phyloP scores from a whole-genome alignment of 2,888 invertebrate species.

The Lepidocyrtoides sp. region DNA sequence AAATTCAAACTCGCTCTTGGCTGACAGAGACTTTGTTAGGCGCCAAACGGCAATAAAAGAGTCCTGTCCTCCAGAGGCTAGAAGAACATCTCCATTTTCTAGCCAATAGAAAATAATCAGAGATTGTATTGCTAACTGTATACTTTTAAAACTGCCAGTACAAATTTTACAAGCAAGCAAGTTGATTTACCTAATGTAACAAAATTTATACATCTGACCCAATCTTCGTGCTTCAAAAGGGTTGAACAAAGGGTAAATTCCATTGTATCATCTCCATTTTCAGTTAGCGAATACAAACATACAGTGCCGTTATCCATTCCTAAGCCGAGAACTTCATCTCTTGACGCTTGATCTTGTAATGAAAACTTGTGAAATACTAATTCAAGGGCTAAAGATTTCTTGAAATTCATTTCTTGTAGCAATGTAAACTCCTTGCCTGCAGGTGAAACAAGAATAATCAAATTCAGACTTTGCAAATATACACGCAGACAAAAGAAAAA shows the following conservation, averaged over 20 bases:
- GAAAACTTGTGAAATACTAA: constrained; percentile 80
- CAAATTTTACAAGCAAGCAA: too few species aligned
- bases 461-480: too few species aligned
- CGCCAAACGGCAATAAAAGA: constrained; percentile 84
- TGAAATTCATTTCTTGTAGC: constrained; percentile 80
- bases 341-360: not conserved
- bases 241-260: constrained; percentile 65
- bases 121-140: too few species aligned
- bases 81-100: constrained; percentile 81
- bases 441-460: not conserved
- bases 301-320: constrained; percentile 84
- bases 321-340: constrained; percentile 74
- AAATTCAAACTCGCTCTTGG: constrained; percentile 83
- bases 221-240: constrained; percentile 84
- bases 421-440: constrained; percentile 55
- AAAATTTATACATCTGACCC: constrained; percentile 84
- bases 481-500: too few species aligned
- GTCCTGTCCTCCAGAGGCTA: constrained; percentile 84
- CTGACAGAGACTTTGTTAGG: constrained; percentile 74
- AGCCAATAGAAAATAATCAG: not conserved
- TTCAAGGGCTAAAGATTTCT: constrained; percentile 81
- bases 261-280: not conserved
- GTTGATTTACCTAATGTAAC: constrained; percentile 80
- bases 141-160: too few species aligned
- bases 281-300: constrained; percentile 59